Evolutionary conservation across 2,113 vertebrate genomes (phyloP).

Genomic region (Oreochromis niloticus): DNA sequence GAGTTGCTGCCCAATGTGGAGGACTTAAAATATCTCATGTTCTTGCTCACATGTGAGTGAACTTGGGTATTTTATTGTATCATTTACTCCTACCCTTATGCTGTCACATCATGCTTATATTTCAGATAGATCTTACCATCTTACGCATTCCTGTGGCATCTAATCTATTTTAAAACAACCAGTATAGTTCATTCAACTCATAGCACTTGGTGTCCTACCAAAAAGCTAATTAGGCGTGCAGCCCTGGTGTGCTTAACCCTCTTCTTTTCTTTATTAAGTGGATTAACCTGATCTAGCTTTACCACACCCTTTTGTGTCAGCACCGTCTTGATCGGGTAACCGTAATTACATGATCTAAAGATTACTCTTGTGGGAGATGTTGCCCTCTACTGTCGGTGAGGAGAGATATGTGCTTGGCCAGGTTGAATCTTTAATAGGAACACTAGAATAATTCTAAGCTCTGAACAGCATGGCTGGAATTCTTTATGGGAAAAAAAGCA

Average conservation of each 20-base stretch:
- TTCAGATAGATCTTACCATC: background rate
- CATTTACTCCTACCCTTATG: background rate
- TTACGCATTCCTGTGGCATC: background rate
- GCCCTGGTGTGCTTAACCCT: background rate
- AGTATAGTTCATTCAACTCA: background rate
- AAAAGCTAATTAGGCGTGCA: background rate
- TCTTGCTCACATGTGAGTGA: background rate
- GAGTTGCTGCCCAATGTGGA: background rate
- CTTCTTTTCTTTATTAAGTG: background rate
- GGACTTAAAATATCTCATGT: background rate
- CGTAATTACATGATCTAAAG: background rate
- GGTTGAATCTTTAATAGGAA: background rate
- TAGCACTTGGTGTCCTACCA: background rate
- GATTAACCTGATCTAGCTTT: background rate
- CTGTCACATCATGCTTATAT: background rate
- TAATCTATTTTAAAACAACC: background rate
- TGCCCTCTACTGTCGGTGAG: background rate
- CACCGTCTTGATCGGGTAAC: background rate
- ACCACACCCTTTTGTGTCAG: background rate
- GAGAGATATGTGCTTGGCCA: background rate
- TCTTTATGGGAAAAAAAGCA: background rate
- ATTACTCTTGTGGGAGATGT: background rate
- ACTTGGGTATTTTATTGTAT: background rate
- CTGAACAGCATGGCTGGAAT: background rate
- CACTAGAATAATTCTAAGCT: background rate